These are phyloP conservation scores for Tuta absoluta DNA, from an alignment of 2,888 invertebrate species.

Conservation along the genomic window DNA sequence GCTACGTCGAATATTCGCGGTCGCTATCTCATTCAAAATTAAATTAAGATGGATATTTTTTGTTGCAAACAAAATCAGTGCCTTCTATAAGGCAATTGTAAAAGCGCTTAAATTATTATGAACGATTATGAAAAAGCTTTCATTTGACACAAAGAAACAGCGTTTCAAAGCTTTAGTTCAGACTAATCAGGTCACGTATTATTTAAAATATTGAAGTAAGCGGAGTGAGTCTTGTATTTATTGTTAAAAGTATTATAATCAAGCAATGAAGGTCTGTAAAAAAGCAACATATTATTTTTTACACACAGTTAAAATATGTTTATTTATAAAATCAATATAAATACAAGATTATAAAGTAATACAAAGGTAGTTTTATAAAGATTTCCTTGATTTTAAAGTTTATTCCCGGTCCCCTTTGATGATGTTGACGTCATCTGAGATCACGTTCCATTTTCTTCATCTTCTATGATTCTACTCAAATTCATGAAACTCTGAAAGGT, in stretches of 20 bases:
- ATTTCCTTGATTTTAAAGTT: background rate
- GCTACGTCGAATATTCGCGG: background rate
- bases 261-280: background rate
- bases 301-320: background rate
- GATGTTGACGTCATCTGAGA: too few species aligned
- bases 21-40: too few species aligned
- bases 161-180: too few species aligned
- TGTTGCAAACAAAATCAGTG: too few species aligned
- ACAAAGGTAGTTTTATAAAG: background rate
- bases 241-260: background rate
- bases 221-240: background rate
- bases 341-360: background rate
- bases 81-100: too few species aligned
- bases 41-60: too few species aligned
- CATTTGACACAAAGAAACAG: too few species aligned
- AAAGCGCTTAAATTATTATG: background rate
- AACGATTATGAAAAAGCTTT: background rate
- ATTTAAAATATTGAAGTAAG: background rate
- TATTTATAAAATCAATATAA: background rate
- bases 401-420: too few species aligned
- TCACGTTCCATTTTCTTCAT: background rate
- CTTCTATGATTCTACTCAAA: background rate
- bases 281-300: background rate
- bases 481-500: conserved; percentile 55
- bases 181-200: background rate